Conservation (phyloP, 2,888 invertebrate species). For the Chironomus riparius region DNA sequence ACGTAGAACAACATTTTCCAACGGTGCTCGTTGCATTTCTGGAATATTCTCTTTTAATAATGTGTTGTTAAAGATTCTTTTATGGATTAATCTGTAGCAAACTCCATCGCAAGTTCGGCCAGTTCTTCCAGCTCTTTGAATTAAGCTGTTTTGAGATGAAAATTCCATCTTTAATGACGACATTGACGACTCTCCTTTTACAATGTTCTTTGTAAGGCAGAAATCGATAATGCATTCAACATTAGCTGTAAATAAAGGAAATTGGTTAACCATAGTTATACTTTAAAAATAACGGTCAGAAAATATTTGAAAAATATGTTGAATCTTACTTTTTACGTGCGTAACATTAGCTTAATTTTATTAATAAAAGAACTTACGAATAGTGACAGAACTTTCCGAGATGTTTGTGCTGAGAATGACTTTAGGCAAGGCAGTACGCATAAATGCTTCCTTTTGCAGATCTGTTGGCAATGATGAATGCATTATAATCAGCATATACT, state of each 20-base stretch:
- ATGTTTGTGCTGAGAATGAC: constrained; percentile 85
- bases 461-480: constrained; percentile 65
- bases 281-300: too few relatives aligned
- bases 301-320: too few relatives aligned
- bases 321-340: too few relatives aligned
- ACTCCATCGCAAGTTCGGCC: constrained; percentile 80
- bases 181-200: constrained; percentile 60
- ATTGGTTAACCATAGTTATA: too few relatives aligned
- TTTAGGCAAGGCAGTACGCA: constrained; percentile 43
- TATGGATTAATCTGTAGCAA: constrained; percentile 71
- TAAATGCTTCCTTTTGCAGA: constrained; percentile 53
- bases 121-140: constrained; percentile 79
- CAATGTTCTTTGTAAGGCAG: constrained; percentile 66
- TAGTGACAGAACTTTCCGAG: constrained; percentile 87
- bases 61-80: constrained; percentile 50
- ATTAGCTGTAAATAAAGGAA: constrained; percentile 45
- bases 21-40: constrained; percentile 71
- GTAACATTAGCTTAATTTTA: too few relatives aligned
- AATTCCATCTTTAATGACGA: constrained; percentile 63
- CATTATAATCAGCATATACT: constrained; percentile 41
- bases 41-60: constrained; percentile 53
- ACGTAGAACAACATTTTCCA: constrained; percentile 70
- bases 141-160: constrained; percentile 84
- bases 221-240: constrained; percentile 90
- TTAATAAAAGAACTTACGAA: constrained; percentile 40